Base-by-base conservation (phyloP, 2,113 vertebrate species). In the Clarias macrocephalus region DNA sequence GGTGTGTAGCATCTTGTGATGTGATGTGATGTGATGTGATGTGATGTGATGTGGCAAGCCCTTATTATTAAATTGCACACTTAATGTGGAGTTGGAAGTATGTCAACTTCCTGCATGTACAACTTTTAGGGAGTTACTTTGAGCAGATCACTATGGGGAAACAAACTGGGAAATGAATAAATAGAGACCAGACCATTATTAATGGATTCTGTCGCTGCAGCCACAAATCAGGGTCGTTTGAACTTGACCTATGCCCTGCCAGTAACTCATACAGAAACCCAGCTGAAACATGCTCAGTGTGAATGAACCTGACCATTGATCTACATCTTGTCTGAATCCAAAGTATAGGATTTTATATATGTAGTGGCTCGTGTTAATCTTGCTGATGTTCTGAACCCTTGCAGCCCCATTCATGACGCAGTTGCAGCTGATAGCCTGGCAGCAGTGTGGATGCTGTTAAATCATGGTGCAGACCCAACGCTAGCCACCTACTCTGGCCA, bases 401-500 rank as follows among this genome's bases (percentile, higher is more conserved):
- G 13, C 80, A 99, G 98, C 86, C 98, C 98, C 3, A 96, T 99
- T 92, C 98, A 99, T 0, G 98, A 99, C 1, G 98, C 98, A 0
- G 98, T 98, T 70, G 98, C 97, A 0, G 98, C 97, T 0, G 98
- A 99, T 93, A 99, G 98, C 94, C 92, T 99, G 82, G 96, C 97
- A n/a, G 97, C 97, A 52, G 97, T 99, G 87, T 98, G 98, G 97
- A 93, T 99, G 90, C 94, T 99, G 73, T 96, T 99, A 77, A 98
- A 97, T 88, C 98, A 99, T 72, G 98, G 98, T 1, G 98, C 98
- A 0, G 98, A 99, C 91, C 98, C 98, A 5, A 99, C 97, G 0
- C 95, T 99, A 91, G 98, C 98, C 72, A 99, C 98, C 3, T 99
- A 99, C 92, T 99, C 98, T 0, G 98, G 98, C 65, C 98, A 99